Conservation (phyloP, 2,888 invertebrate genomes). For the Onthophagus sagittarius region DNA sequence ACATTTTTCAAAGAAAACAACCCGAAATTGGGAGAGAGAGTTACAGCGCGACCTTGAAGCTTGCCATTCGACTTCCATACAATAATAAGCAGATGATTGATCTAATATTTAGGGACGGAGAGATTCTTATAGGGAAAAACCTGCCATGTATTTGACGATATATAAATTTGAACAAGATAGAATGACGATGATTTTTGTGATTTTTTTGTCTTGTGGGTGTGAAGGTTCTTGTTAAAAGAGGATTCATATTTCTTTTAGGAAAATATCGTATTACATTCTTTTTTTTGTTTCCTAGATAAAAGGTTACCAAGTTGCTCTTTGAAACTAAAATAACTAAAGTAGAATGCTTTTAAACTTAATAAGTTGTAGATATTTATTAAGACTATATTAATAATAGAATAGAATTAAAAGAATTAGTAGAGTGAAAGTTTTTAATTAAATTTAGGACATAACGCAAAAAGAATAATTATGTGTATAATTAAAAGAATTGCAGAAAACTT, state of each 20-base stretch:
- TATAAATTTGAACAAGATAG: neutral
- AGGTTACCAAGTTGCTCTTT: neutral
- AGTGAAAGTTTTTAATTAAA: too few species aligned
- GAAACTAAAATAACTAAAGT: neutral
- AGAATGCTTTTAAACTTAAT: too few species aligned
- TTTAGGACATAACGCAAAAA: too few species aligned
- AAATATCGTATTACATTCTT: neutral
- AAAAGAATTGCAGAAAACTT: too few species aligned
- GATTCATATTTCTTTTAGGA: neutral
- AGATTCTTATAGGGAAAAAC: constrained; percentile 6
- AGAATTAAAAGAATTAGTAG: too few species aligned
- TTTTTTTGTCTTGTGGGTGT: neutral
- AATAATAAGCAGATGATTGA: constrained; percentile 22
- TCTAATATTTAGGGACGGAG: constrained; percentile 20
- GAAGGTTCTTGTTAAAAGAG: neutral
- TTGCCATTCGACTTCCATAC: constrained; percentile 20
- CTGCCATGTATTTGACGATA: constrained; percentile 9
- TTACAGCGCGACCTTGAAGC: constrained; percentile 17
- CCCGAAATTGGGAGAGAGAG: neutral
- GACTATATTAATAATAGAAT: too few species aligned
- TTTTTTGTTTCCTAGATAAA: neutral
- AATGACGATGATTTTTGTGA: neutral
- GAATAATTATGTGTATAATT: too few species aligned
- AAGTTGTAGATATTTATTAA: too few species aligned
- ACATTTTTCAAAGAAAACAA: constrained; percentile 3